phyloP scores from a whole-genome alignment of 2,888 invertebrate species.

The Dasysyrphus tricinctus region DNA sequence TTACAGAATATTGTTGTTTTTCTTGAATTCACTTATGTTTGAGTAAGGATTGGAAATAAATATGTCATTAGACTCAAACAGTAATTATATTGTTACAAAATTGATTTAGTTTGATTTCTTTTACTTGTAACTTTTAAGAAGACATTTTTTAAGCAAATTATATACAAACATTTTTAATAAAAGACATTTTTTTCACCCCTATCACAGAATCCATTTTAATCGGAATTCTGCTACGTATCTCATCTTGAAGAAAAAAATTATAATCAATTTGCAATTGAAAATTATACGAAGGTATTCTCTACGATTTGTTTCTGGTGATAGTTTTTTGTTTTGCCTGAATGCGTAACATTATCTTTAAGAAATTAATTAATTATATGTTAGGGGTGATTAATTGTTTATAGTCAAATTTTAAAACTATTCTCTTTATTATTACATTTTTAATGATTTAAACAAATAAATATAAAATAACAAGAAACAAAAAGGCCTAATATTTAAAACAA shows the following conservation, averaged over 20 bases:
- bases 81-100: neutral
- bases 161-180: conserved; percentile 1
- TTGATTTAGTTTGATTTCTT: neutral
- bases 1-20: neutral
- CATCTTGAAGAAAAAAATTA: neutral
- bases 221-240: neutral
- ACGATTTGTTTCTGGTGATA: neutral
- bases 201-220: neutral
- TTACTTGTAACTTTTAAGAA: conserved; percentile 11
- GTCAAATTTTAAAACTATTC: neutral
- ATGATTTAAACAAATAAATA: conserved; percentile 17
- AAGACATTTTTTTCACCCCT: conserved; percentile 1
- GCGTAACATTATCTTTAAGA: conserved; percentile 3
- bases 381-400: neutral
- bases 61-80: conserved; percentile 71
- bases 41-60: conserved; percentile 72
- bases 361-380: neutral
- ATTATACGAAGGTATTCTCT: neutral
- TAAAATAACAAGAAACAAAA: conserved; percentile 30
- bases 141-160: conserved; percentile 10
- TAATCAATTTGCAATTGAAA: neutral
- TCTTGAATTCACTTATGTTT: conserved; percentile 39
- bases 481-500: conserved; percentile 14
- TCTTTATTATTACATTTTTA: neutral
- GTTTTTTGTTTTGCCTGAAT: neutral